Base-by-base conservation (phyloP, 2,888 invertebrate species). In the Orgyia antiqua region DNA sequence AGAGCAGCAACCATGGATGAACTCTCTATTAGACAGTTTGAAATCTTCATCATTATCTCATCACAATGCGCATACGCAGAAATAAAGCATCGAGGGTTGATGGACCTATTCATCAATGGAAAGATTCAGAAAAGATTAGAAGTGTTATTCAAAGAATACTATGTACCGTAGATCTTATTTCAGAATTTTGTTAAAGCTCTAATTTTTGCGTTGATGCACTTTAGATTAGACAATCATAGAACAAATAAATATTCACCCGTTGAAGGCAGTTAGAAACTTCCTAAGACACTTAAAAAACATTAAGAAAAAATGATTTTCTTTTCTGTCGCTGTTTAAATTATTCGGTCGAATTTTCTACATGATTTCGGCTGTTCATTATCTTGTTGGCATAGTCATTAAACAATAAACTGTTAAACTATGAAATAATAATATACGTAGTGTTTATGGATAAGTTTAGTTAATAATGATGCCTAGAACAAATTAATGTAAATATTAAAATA, bases 1-100 rank as follows among this genome's bases (percentile, higher is more conserved):
- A 73, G 36, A 56, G 56, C 20, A 68, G 55, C 33, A 68, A 51
- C 39, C 59, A 75, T 33, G 79, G 82, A 57, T 82, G 80, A 82
- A 51, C 55, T 39, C 23, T 37, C 27, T 31, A 15, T 25, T 25
- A 36, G 29, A 27, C 35, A 36, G 27, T 42, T 38, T 48, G 54
- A 55, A 55, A 41, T 46, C 48, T 45, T 47, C 38, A 41, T 36
- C 44, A 44, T 44, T n/a, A 33, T 42, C 37, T 43, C 45, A 50
- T 49, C 37, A 36, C 25, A 10, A 23, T 27, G 27, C 37, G 34
- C 33, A 29, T 33, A 47, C 33, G 42, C 47, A 45, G 43, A 51
- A 51, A 43, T 41, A 38, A 51, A 45, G 52, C 44, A 56, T 49
- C 54, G 58, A 57, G 48, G 43, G 51, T 50, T 52, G 59, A 57